A percentile compares a stretch with the other conserved stretches of the same genome.
Conservation (phyloP, 2,797 vertebrate genomes). For the Paguma larvata region DNA sequence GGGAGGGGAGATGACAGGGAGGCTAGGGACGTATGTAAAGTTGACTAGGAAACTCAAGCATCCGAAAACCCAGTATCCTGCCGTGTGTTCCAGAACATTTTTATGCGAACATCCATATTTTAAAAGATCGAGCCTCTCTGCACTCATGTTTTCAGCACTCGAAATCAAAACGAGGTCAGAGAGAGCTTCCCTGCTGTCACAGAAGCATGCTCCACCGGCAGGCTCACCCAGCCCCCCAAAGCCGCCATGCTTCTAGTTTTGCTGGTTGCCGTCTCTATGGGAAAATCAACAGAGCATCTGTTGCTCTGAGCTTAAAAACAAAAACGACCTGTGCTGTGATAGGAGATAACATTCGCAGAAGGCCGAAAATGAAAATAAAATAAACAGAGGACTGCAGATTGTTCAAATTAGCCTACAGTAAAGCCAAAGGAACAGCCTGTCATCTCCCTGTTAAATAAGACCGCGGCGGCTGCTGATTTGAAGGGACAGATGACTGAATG, state of each 20-base stretch:
- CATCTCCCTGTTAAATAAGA: slow-evolving; percentile 3
- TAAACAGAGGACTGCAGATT: slow-evolving; percentile 31
- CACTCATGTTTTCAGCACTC: background rate
- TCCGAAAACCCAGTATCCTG: background rate
- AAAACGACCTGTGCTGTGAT: background rate
- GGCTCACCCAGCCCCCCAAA: background rate
- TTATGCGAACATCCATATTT: background rate
- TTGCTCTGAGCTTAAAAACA: background rate
- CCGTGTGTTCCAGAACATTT: background rate
- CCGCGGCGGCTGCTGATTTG: background rate
- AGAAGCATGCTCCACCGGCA: accelerated
- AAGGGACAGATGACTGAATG: slow-evolving; percentile 12
- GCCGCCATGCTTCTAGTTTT: background rate
- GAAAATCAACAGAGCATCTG: slow-evolving; percentile 48
- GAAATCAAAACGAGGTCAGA: background rate
- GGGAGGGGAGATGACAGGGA: too few species aligned
- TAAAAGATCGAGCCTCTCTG: background rate
- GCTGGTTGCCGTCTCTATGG: background rate
- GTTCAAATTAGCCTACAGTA: background rate
- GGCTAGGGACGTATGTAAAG: background rate
- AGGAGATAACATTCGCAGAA: slow-evolving; percentile 37
- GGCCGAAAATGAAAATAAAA: slow-evolving; percentile 46
- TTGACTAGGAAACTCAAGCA: background rate
- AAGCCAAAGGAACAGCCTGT: background rate
- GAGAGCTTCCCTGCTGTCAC: background rate